Conservation (phyloP, 1,140 invertebrate species). For the Calliopsis andreniformis region DNA sequence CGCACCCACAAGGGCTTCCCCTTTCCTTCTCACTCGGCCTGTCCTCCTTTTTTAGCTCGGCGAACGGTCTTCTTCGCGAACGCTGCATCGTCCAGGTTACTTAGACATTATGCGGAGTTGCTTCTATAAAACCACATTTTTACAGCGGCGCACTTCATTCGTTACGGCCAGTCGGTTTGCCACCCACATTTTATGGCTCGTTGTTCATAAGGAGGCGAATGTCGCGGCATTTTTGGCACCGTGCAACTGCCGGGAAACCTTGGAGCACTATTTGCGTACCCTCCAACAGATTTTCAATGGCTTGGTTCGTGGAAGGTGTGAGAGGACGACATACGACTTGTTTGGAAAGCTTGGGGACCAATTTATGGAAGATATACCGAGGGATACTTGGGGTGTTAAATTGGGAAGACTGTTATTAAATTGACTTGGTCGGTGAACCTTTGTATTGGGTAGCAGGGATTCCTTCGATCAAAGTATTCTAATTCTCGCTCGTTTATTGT, state of each 20-base stretch:
- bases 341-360: too few relatives aligned
- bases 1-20: constrained; percentile 58
- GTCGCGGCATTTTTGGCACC: not conserved
- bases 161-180: constrained; percentile 62
- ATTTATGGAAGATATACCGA: too few relatives aligned
- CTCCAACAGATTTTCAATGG: not conserved
- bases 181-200: constrained; percentile 67
- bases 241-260: constrained; percentile 11
- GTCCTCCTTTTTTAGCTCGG: not conserved
- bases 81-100: constrained; percentile 66
- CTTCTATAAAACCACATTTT: constrained; percentile 75
- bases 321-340: too few relatives aligned
- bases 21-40: constrained; percentile 2
- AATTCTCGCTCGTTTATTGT: too few relatives aligned
- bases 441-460: too few relatives aligned
- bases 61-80: constrained; percentile 23
- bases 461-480: too few relatives aligned
- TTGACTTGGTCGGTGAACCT: too few relatives aligned
- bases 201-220: constrained; percentile 40
- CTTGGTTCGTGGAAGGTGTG: not conserved
- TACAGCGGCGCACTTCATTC: constrained; percentile 73
- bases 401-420: too few relatives aligned
- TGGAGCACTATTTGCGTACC: not conserved
- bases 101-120: constrained; percentile 65
- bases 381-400: too few relatives aligned